These are phyloP conservation scores for Syndactyla subalaris DNA, from an alignment of 2,797 vertebrate species.

Conservation along the genomic window DNA sequence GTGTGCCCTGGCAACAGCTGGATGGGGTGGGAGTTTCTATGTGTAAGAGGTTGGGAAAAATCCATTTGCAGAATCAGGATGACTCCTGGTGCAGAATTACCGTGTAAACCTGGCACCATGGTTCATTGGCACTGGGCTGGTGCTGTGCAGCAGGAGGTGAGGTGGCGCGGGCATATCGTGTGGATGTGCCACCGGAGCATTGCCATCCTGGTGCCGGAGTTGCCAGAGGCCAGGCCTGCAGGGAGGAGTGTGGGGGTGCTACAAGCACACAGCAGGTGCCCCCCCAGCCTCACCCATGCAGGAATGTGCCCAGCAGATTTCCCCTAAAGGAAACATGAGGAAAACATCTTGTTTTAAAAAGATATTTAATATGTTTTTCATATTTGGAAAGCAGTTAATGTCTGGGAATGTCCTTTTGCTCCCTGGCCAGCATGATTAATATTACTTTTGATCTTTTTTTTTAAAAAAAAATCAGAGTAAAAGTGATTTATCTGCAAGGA, in stretches of 20 bases:
- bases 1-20: neutral
- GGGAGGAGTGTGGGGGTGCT: neutral
- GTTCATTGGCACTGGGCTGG: fast-evolving
- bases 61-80: neutral
- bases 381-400: conserved; percentile 75
- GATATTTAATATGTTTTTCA: conserved; percentile 77
- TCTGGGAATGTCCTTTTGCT: conserved; percentile 77
- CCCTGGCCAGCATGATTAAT: conserved; percentile 65
- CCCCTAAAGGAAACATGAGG: conserved; percentile 71
- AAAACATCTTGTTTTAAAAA: conserved; percentile 74
- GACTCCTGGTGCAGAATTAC: neutral
- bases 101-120: fast-evolving
- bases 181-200: neutral
- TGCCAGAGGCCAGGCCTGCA: neutral
- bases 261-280: neutral
- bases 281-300: neutral
- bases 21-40: neutral
- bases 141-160: fast-evolving
- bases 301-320: conserved; percentile 52
- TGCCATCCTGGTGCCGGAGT: neutral
- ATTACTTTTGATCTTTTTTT: conserved; percentile 35
- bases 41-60: neutral
- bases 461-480: conserved; percentile 43
- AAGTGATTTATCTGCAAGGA: conserved; percentile 75
- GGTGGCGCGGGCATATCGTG: fast-evolving